Base-by-base conservation (phyloP, 1,140 invertebrate species). In the Apis mellifera region DNA sequence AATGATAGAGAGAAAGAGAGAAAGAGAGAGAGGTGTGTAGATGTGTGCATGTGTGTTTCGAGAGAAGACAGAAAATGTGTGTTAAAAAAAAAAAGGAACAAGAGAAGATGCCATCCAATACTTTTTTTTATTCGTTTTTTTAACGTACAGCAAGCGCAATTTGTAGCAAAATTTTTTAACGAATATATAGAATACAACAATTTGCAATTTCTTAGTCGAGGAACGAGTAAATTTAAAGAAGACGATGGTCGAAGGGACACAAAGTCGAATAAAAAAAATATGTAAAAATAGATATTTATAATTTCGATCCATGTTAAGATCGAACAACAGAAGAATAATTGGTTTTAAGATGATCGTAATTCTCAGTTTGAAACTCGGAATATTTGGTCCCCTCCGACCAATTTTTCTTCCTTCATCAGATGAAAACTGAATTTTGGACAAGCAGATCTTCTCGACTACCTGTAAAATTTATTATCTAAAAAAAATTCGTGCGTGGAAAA, bases 201-300 rank as follows among this genome's bases (percentile, higher is more conserved):
- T 12, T 42, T n/a, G 1, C 11, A 48, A 48, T 13, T 4, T 12
- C 2, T 8, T 3, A 26, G 1, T 4, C 4, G 1, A n/a, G 2
- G 42, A 21, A 68, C 19, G 42, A 19, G n/a, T 68, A n/a, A 48
- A 68, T 48, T 26, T 4, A 11, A 17, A 48, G 1, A 26, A 48
- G 13, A 48, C 1, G 32, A n/a, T 48, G 48, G 5, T 48, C 42
- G 9, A 48, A 68, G 19, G 0, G 19, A n/a, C 11, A 15, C 19
- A 1, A 13, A 19, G 42, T 19, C 42, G 32, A 42, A 42, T 42
- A 42, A 42, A 2, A n/a, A 32, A 26, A 62, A 62, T 62, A 62
- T 17, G 5, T 62, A 42, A 42, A 42, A 42, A 42, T 7, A 7
- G 32, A 42, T 42, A 2, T 42, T 42, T 42, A 5, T 42, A 42